Conservation (phyloP, 2,888 invertebrate species). For the Helobdella robusta region DNA sequence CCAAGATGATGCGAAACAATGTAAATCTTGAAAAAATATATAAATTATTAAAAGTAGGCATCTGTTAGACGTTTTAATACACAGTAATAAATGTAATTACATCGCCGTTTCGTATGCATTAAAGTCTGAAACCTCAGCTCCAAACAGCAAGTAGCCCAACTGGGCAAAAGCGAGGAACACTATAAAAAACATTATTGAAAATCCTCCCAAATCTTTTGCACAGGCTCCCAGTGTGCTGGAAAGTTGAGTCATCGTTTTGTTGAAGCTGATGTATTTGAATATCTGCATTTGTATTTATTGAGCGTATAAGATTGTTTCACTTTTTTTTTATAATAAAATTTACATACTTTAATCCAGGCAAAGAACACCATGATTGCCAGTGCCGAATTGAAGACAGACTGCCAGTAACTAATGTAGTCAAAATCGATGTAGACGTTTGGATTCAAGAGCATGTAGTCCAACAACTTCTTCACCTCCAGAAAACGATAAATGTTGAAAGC, state of each 20-base stretch:
- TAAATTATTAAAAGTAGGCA: not conserved
- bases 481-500: constrained; percentile 53
- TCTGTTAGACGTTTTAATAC: not conserved
- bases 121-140: constrained; percentile 61
- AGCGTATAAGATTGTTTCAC: not conserved
- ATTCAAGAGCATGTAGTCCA: constrained; percentile 48
- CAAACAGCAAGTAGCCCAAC: constrained; percentile 64
- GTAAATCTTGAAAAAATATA: constrained; percentile 54
- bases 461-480: constrained; percentile 45
- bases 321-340: no score
- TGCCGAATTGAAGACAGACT: constrained; percentile 53
- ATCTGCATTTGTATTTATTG: constrained; percentile 48
- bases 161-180: constrained; percentile 68
- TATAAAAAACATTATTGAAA: constrained; percentile 67
- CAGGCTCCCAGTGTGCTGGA: constrained; percentile 63
- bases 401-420: constrained; percentile 56
- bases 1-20: constrained; percentile 64
- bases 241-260: constrained; percentile 66
- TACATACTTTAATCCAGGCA: constrained; percentile 59
- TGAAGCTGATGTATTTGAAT: constrained; percentile 68
- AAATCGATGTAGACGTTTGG: constrained; percentile 55
- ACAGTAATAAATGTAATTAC: constrained; percentile 20
- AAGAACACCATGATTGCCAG: constrained; percentile 61
- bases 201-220: constrained; percentile 62
- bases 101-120: constrained; percentile 46